Percentiles rank a stretch among this genome's conserved stretches.
These are phyloP conservation scores for Dynastes tityus DNA, from an alignment of 2,888 invertebrate genomes.

Conservation along the genomic window DNA sequence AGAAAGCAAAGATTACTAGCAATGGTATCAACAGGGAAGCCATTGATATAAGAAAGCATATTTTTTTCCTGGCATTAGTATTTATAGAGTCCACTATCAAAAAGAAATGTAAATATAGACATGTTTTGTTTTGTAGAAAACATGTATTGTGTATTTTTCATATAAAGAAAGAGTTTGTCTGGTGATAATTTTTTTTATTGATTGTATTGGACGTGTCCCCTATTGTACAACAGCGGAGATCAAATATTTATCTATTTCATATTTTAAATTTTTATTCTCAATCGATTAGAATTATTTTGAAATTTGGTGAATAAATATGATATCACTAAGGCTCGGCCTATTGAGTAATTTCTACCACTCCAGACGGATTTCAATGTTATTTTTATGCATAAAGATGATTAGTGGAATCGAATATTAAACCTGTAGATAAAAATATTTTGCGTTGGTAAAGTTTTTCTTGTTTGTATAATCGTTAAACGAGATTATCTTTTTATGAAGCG, in stretches of 20 bases:
- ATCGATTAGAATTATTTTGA: too few relatives aligned
- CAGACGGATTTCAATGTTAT: too few relatives aligned
- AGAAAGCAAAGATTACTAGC: neutral
- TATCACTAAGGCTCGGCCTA: too few relatives aligned
- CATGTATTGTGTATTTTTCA: neutral
- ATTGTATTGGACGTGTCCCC: neutral
- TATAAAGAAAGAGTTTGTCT: neutral
- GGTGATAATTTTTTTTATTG: neutral
- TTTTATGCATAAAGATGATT: too few relatives aligned
- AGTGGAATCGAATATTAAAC: too few relatives aligned
- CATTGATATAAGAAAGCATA: neutral
- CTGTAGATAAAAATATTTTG: too few relatives aligned
- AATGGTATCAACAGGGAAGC: neutral
- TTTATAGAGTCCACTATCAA: neutral
- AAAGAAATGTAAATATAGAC: neutral
- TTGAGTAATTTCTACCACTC: too few relatives aligned
- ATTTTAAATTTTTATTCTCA: neutral
- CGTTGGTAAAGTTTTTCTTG: too few relatives aligned
- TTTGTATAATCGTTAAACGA: too few relatives aligned
- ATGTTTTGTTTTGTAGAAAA: neutral
- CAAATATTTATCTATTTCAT: slow-evolving; percentile 2
- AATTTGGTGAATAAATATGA: too few relatives aligned
- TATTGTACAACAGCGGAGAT: neutral
- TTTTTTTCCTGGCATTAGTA: neutral
- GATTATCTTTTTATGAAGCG: too few relatives aligned